phyloP scores from a whole-genome alignment of 2,888 invertebrate species.

The Lysandra coridon region DNA sequence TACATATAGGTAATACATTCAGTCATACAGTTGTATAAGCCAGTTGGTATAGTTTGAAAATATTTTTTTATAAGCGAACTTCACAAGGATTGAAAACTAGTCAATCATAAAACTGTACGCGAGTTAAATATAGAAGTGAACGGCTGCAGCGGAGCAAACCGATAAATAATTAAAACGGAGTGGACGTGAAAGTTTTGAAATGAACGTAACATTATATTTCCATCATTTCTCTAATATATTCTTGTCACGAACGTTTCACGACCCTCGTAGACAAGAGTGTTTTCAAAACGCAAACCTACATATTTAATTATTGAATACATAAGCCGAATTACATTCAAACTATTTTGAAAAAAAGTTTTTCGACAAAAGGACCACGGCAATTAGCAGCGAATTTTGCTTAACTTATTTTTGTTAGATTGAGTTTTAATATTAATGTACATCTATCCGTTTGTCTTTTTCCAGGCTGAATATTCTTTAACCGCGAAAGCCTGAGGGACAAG shows the following conservation, averaged over 20 bases:
- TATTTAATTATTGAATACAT: not conserved
- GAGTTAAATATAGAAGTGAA: not conserved
- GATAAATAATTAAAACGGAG: not conserved
- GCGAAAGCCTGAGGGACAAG: too few species aligned
- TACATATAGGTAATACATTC: too few species aligned
- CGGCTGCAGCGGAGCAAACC: not conserved
- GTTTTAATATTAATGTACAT: not conserved
- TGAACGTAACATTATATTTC: slow-evolving; percentile 5
- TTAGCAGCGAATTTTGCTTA: not conserved
- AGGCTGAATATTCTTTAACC: too few species aligned
- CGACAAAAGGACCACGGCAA: not conserved
- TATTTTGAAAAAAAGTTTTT: not conserved
- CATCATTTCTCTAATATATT: not conserved
- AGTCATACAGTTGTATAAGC: too few species aligned
- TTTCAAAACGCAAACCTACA: not conserved
- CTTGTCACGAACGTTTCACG: not conserved
- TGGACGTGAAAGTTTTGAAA: slow-evolving; percentile 15
- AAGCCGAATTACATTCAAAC: not conserved
- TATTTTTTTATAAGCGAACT: not conserved
- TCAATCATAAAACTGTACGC: not conserved
- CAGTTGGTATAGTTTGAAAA: not conserved
- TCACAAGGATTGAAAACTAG: not conserved
- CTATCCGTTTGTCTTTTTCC: not conserved
- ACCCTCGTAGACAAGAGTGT: not conserved
- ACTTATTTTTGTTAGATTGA: not conserved